Evolutionary conservation across 2,797 vertebrate genomes (phyloP).

Genomic region (Coranthus polyacanthus): DNA sequence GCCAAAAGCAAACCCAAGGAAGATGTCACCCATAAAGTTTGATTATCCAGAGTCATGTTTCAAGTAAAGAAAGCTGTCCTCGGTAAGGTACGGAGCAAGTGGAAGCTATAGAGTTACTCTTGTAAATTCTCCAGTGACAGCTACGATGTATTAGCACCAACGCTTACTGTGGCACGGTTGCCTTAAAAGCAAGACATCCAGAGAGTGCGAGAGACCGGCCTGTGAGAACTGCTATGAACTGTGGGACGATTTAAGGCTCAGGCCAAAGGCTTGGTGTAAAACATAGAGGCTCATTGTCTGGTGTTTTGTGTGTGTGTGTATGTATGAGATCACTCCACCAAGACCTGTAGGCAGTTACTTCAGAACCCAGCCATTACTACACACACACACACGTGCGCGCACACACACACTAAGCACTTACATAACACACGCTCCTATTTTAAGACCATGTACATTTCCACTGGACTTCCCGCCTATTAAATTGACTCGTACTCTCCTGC

Average conservation of each 20-base stretch:
- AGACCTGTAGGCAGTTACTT: slow-evolving; percentile 32
- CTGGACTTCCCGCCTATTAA: slow-evolving; percentile 66
- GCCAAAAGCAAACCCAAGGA: slow-evolving; percentile 2
- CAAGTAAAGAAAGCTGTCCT: neutral
- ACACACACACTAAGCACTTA: slow-evolving; percentile 67
- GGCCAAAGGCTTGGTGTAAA: slow-evolving; percentile 33
- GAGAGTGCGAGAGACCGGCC: neutral
- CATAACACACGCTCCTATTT: slow-evolving; percentile 82
- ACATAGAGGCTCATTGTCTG: slow-evolving; percentile 63
- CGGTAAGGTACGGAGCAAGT: neutral
- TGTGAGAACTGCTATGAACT: slow-evolving; percentile 33
- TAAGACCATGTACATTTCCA: slow-evolving; percentile 83
- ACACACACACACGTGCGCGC: slow-evolving; percentile 26
- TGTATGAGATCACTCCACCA: slow-evolving; percentile 21
- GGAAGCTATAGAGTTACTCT: neutral
- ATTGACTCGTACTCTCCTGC: slow-evolving; percentile 16
- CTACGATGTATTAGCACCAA: neutral
- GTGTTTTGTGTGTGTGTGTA: slow-evolving; percentile 19
- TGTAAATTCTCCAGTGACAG: neutral
- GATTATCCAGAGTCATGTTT: neutral
- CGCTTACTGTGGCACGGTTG: neutral
- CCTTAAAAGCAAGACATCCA: slow-evolving; percentile 3
- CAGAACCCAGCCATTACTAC: slow-evolving; percentile 35
- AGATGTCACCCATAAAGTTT: slow-evolving; percentile 1
- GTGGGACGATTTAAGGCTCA: slow-evolving; percentile 23